phyloP scores from a whole-genome alignment of 2,797 vertebrate species.

The Centropyge bicolor region DNA sequence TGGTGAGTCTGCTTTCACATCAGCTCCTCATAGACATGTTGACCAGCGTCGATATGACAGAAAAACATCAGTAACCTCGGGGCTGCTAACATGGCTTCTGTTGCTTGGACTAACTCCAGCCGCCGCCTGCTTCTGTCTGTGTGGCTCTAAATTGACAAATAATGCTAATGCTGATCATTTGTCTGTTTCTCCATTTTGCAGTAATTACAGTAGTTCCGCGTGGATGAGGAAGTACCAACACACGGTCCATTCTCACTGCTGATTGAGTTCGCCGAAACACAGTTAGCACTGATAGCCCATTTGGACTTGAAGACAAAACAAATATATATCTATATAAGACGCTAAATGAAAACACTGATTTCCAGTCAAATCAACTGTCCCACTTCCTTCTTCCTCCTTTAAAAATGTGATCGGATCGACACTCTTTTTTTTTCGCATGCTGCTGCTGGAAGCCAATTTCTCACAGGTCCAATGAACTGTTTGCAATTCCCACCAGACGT shows the following conservation, averaged over 20 bases:
- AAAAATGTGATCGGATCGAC: constrained; percentile 66
- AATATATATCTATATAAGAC: not conserved
- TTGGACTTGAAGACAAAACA: constrained; percentile 74
- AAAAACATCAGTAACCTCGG: constrained; percentile 53
- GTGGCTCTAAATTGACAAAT: constrained; percentile 56
- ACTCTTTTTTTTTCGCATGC: constrained; percentile 77
- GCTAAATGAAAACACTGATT: constrained; percentile 43
- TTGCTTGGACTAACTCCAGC: constrained; percentile 74
- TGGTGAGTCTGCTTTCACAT: constrained; percentile 39
- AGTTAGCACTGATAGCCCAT: constrained; percentile 69
- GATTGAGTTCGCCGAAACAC: constrained; percentile 75
- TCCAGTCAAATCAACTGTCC: constrained; percentile 26
- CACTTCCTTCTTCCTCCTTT: constrained; percentile 17
- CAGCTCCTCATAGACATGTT: constrained; percentile 12
- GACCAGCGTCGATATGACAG: constrained; percentile 1
- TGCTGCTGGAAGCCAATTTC: constrained; percentile 86
- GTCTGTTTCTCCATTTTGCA: constrained; percentile 90
- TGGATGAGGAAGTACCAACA: constrained; percentile 83
- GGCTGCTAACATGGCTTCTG: constrained; percentile 80
- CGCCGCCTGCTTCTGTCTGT: constrained; percentile 56
- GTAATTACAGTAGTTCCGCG: constrained; percentile 89
- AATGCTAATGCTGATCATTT: constrained; percentile 85
- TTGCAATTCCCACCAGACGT: constrained; percentile 21
- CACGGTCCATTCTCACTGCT: constrained; percentile 85
- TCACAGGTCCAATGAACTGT: constrained; percentile 86